phyloP scores from a whole-genome alignment of 2,113 vertebrate species.

The Synchiropus splendidus region DNA sequence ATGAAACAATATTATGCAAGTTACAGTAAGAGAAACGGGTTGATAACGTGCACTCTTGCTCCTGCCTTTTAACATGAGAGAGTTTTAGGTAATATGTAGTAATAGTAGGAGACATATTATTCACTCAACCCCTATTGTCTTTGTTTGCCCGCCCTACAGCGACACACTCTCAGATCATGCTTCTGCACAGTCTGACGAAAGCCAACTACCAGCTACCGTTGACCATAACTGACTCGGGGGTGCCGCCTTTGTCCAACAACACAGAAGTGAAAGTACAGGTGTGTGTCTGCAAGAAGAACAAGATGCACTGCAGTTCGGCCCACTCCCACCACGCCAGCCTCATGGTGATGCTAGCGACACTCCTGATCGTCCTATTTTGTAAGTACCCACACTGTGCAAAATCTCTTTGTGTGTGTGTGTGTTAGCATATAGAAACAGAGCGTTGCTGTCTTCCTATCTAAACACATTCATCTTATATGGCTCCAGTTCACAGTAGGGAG shows the following conservation, averaged over 20 bases:
- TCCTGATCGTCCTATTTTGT: conserved; percentile 49
- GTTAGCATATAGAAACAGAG: background rate
- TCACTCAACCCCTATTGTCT: background rate
- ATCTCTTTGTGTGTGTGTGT: background rate
- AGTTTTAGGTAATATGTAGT: too few relatives aligned
- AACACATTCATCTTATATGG: background rate
- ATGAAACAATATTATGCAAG: conserved; percentile 33
- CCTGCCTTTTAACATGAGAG: too few relatives aligned
- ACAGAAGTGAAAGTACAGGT: conserved; percentile 93
- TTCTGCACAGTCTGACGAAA: conserved; percentile 89
- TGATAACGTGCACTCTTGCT: too few relatives aligned
- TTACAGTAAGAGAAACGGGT: background rate
- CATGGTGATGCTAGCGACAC: conserved; percentile 54
- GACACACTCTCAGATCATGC: conserved; percentile 86
- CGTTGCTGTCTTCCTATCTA: background rate
- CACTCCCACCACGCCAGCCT: conserved; percentile 64
- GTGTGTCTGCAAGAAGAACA: conserved; percentile 93
- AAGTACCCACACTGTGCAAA: conserved; percentile 29
- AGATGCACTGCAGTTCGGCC: conserved; percentile 85
- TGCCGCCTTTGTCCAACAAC: conserved; percentile 83
- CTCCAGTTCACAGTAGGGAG: conserved; percentile 8
- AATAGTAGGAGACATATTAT: background rate
- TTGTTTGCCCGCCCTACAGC: conserved; percentile 41
- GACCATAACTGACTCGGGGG: conserved; percentile 90
- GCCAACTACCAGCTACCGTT: conserved; percentile 93